A percentile compares a stretch with the other conserved stretches of the same genome.
These are phyloP conservation scores for Ramphastos sulfuratus DNA, from an alignment of 2,113 vertebrate species.

Conservation along the genomic window DNA sequence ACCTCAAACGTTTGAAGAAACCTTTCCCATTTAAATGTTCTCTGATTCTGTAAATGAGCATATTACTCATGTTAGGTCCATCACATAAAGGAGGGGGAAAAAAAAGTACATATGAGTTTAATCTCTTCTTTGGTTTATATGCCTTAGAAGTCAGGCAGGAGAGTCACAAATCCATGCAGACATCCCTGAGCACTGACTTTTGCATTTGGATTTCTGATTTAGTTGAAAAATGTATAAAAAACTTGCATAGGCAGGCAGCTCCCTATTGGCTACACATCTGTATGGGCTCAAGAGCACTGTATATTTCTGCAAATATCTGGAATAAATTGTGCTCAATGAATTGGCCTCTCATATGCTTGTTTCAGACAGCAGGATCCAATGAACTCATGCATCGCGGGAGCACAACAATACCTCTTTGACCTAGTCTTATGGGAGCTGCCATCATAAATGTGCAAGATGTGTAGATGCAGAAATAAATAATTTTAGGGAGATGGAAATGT, in stretches of 20 bases:
- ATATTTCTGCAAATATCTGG: conserved; percentile 69
- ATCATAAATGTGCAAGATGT: conserved; percentile 21
- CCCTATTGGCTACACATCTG: conserved; percentile 60
- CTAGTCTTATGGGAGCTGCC: not conserved
- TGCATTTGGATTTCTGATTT: conserved; percentile 55
- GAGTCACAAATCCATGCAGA: conserved; percentile 41
- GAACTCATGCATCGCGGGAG: not conserved
- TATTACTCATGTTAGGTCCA: conserved; percentile 41
- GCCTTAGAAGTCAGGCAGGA: conserved; percentile 9
- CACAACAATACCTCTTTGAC: not conserved
- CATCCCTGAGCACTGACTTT: not conserved
- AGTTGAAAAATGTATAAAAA: conserved; percentile 66
- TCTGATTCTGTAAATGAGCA: conserved; percentile 36
- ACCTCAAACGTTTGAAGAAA: not conserved
- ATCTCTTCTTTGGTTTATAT: conserved; percentile 20
- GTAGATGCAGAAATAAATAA: not conserved
- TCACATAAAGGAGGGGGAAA: conserved; percentile 29
- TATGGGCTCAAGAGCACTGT: conserved; percentile 52
- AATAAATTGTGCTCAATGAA: conserved; percentile 69
- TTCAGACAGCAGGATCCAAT: conserved; percentile 27
- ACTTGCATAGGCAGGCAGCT: conserved; percentile 32
- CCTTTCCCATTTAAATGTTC: not conserved
- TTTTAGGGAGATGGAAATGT: not conserved
- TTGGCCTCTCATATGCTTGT: conserved; percentile 45
- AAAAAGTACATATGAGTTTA: not conserved